These are phyloP conservation scores for Holacanthus passer DNA, from an alignment of 2,113 vertebrate genomes.

Conservation along the genomic window DNA sequence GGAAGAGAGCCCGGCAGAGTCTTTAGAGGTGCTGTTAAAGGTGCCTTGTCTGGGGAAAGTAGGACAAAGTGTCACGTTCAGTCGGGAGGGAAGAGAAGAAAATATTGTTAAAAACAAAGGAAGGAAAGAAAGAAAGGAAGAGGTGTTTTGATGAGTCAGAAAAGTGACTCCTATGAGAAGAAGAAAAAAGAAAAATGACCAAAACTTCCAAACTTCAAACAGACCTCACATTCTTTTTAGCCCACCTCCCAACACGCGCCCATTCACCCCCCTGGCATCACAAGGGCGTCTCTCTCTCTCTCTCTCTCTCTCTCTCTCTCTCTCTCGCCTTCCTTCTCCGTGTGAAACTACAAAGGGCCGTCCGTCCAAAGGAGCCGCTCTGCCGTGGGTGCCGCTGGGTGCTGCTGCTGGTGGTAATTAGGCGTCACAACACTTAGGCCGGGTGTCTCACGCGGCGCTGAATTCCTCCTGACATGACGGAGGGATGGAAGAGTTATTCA, in stretches of 20 bases:
- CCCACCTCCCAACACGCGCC: conserved; percentile 34
- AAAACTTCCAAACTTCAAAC: conserved; percentile 64
- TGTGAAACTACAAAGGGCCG: conserved; percentile 77
- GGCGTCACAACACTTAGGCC: conserved; percentile 82
- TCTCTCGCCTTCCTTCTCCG: conserved; percentile 15
- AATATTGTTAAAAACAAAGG: conserved; percentile 44
- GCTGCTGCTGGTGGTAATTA: conserved; percentile 82
- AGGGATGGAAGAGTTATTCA: conserved; percentile 78
- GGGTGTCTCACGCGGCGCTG: conserved; percentile 62
- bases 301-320: conserved; percentile 16
- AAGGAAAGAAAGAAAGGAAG: conserved; percentile 48
- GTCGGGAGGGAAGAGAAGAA: neutral
- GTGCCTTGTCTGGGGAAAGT: conserved; percentile 58
- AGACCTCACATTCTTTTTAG: conserved; percentile 56
- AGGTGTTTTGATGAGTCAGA: conserved; percentile 67
- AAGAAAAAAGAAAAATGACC: neutral
- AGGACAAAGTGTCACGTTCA: conserved; percentile 55
- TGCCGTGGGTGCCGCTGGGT: conserved; percentile 67
- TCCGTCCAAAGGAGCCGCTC: conserved; percentile 64
- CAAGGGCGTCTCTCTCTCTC: conserved; percentile 20
- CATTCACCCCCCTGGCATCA: conserved; percentile 26
- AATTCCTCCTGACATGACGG: conserved; percentile 80
- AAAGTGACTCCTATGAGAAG: conserved; percentile 31
- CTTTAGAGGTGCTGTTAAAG: conserved; percentile 45
- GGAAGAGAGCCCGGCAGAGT: conserved; percentile 30